These are phyloP conservation scores for Mobula hypostoma DNA, from an alignment of 2,113 vertebrate species.

Conservation along the genomic window DNA sequence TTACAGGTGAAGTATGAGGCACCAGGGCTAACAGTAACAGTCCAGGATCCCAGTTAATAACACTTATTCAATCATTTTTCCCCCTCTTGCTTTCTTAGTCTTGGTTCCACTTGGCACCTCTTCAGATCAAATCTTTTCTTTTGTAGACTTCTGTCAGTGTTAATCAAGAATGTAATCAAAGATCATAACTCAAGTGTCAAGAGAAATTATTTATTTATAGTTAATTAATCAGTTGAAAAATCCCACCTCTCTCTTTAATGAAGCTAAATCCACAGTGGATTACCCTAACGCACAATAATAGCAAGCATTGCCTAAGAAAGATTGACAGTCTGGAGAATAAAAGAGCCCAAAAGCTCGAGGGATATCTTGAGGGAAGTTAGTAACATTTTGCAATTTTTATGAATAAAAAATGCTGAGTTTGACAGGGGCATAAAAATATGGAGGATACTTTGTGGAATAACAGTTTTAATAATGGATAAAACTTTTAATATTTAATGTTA, in stretches of 20 bases:
- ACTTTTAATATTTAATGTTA: conserved; percentile 28
- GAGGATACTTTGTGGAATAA: conserved; percentile 22
- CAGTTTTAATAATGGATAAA: conserved; percentile 29
- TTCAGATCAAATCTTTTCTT: conserved; percentile 24
- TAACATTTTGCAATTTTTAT: conserved; percentile 1
- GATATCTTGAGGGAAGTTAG: conserved; percentile 7
- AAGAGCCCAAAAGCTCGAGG: not conserved
- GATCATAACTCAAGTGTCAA: not conserved
- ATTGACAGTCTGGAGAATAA: conserved; percentile 19
- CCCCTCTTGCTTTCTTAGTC: not conserved
- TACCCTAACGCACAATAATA: not conserved
- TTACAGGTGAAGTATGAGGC: not conserved
- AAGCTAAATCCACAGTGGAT: conserved; percentile 2
- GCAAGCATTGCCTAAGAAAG: not conserved
- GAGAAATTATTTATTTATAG: conserved; percentile 22
- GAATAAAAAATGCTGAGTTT: conserved; percentile 20
- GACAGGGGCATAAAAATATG: not conserved
- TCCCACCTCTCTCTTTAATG: conserved; percentile 2
- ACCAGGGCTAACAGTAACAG: not conserved
- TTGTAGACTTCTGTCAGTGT: not conserved
- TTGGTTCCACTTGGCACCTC: not conserved
- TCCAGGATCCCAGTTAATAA: not conserved
- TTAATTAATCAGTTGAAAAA: not conserved
- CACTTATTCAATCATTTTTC: not conserved
- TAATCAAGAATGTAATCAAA: conserved; percentile 31